These are phyloP conservation scores for Pituophis catenifer DNA, from an alignment of 2,113 vertebrate genomes.

Conservation along the genomic window DNA sequence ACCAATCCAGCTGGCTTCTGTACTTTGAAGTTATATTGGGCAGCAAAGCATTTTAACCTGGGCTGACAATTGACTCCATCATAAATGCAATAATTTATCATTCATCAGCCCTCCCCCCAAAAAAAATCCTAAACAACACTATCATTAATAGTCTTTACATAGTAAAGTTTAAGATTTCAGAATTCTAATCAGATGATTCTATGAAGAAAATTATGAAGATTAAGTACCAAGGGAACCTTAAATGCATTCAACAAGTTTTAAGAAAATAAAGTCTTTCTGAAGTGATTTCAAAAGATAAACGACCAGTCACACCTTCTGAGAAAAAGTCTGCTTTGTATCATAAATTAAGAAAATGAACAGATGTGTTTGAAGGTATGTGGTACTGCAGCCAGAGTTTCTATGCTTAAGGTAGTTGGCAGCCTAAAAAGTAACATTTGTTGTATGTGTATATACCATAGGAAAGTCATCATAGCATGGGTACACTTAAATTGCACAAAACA, in stretches of 20 bases:
- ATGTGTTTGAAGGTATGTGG: not conserved
- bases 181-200: not conserved
- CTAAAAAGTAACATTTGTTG: slow-evolving; percentile 42
- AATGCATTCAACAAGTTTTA: not conserved
- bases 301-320: not conserved
- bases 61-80: not conserved
- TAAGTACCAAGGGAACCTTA: not conserved
- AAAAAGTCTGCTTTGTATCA: not conserved
- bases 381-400: not conserved
- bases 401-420: not conserved
- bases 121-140: not conserved
- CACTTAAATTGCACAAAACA: slow-evolving; percentile 41
- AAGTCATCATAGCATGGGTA: slow-evolving; percentile 30
- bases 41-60: not conserved
- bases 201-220: not conserved
- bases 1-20: not conserved
- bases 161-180: not conserved
- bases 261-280: not conserved
- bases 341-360: not conserved
- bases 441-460: slow-evolving; percentile 36
- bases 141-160: not conserved
- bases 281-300: slow-evolving; percentile 1
- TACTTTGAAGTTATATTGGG: not conserved
- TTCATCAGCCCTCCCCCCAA: not conserved
- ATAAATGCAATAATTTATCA: not conserved